phyloP scores from a whole-genome alignment of 2,888 invertebrate genomes.

The Scelioninae gen. 2 region DNA sequence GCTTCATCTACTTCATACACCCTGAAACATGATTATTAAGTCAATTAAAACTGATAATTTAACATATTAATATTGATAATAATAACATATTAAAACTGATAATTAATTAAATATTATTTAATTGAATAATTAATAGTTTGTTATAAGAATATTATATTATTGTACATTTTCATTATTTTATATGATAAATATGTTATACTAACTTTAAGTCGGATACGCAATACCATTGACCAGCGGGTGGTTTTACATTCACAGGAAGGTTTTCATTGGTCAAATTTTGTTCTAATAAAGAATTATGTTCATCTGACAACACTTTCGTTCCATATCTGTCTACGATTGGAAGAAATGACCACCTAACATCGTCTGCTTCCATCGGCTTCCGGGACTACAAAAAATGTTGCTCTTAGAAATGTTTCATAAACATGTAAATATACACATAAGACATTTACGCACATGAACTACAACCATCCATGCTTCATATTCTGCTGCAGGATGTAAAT shows the following conservation, averaged over 20 bases:
- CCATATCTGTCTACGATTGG: conserved; percentile 76
- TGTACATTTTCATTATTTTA: too few species aligned
- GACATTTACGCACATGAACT: too few species aligned
- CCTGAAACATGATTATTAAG: conserved; percentile 65
- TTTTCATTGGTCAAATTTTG: conserved; percentile 73
- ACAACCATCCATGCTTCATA: too few species aligned
- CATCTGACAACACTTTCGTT: conserved; percentile 61
- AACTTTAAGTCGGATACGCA: conserved; percentile 91
- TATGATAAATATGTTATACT: background rate
- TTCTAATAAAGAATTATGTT: conserved; percentile 75
- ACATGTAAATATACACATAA: too few species aligned
- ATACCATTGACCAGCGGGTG: conserved; percentile 91
- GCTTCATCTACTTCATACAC: conserved; percentile 89
- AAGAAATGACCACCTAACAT: conserved; percentile 84
- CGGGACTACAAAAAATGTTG: conserved; percentile 72
- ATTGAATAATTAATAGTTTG: too few species aligned
- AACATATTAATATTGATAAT: too few species aligned
- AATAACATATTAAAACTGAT: too few species aligned
- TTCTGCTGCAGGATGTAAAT: too few species aligned
- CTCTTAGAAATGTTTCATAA: too few species aligned
- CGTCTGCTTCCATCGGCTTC: conserved; percentile 79
- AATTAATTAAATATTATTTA: too few species aligned
- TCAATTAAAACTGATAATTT: too few species aligned
- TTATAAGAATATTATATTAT: conserved; percentile 6
- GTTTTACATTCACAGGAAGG: conserved; percentile 72